phyloP scores from a whole-genome alignment of 1,140 invertebrate species.

The Papilio dardanus region DNA sequence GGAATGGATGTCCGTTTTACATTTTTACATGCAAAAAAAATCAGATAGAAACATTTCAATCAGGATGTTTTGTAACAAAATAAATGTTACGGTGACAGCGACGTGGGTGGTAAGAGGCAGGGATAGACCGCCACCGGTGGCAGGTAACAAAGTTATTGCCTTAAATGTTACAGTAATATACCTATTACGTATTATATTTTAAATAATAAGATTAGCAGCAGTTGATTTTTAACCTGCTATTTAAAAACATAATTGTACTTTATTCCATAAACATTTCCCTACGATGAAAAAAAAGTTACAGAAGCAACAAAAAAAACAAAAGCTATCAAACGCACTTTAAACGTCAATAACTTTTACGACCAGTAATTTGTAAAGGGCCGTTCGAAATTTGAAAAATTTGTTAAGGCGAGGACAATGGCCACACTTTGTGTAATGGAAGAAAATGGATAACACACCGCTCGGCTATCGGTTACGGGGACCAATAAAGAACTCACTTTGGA shows the following conservation, averaged over 20 bases:
- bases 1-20: background rate
- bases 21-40: background rate
- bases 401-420: conserved; percentile 58
- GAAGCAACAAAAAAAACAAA: conserved; percentile 5
- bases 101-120: conserved; percentile 56
- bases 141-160: conserved; percentile 47
- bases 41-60: background rate
- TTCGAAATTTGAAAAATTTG: conserved; percentile 45
- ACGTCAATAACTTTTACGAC: conserved; percentile 23
- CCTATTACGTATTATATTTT: too few relatives aligned
- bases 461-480: conserved; percentile 68
- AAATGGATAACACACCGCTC: conserved; percentile 67
- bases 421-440: conserved; percentile 75
- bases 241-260: too few relatives aligned
- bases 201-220: too few relatives aligned
- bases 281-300: background rate
- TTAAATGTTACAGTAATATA: too few relatives aligned
- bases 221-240: too few relatives aligned
- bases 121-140: conserved; percentile 47
- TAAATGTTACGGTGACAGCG: conserved; percentile 36
- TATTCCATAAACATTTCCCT: too few relatives aligned
- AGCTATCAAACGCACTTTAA: conserved; percentile 12
- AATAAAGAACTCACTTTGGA: conserved; percentile 73
- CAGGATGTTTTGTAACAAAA: conserved; percentile 21
- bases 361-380: conserved; percentile 15